A percentile compares a stretch with the other conserved stretches of the same genome.
These are phyloP conservation scores for Numida meleagris DNA, from an alignment of 2,113 vertebrate species.

Conservation along the genomic window DNA sequence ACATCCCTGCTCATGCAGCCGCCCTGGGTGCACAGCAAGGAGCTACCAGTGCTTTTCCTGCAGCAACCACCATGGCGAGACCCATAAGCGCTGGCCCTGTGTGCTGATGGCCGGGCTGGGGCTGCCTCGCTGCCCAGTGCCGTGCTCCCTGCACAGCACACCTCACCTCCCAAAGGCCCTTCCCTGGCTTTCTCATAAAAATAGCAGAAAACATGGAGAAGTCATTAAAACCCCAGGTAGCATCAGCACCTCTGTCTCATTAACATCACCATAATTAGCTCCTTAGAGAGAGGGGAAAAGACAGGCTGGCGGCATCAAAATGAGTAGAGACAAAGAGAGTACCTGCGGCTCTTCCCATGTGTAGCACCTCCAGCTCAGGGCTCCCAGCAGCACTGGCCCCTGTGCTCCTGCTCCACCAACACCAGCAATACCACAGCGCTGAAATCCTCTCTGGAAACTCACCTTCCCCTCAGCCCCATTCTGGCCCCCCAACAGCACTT, in stretches of 20 bases:
- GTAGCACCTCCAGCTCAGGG: fast-evolving
- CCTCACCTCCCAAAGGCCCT: neutral
- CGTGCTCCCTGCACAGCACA: fast-evolving
- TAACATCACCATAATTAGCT: slow-evolving; percentile 57
- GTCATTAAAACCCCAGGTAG: slow-evolving; percentile 35
- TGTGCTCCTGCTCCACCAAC: neutral
- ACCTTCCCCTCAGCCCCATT: neutral
- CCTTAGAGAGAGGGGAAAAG: neutral
- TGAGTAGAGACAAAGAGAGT: fast-evolving
- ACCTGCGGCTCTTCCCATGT: neutral
- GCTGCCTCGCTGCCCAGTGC: neutral
- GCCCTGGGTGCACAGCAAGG: too few relatives aligned
- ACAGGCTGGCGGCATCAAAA: neutral
- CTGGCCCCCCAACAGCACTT: too few relatives aligned
- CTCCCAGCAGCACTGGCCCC: neutral
- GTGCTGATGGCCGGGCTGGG: fast-evolving
- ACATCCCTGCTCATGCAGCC: neutral
- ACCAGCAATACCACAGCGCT: neutral
- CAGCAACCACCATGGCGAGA: too few relatives aligned
- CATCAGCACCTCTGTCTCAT: slow-evolving; percentile 64
- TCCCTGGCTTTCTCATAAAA: neutral
- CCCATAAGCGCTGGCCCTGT: neutral
- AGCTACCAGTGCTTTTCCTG: neutral
- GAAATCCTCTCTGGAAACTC: neutral
- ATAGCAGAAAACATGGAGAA: neutral